Evolutionary conservation across 2,797 vertebrate genomes (phyloP), one percentile per base, ranked within the genome.

Genomic region (Helicolenus hilgendorfi): DNA sequence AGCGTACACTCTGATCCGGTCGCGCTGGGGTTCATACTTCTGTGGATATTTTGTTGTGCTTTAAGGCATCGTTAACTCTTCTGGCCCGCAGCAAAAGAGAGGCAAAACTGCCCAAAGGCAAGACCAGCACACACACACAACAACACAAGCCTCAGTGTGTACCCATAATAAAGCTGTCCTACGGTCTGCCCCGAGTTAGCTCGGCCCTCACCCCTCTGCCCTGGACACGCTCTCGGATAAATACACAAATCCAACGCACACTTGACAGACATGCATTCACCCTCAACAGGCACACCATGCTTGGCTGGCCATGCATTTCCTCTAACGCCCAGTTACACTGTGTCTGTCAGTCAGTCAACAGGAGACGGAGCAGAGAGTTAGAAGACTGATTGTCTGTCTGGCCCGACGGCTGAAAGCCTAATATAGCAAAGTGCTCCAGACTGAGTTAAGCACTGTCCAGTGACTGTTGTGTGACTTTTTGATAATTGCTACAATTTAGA

Each of bases 51-150:
- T 89, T 79, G 70, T 83, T 80, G 81, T 69, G 84, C 77, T 77
- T 87, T 78, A 91, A 90, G 72, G 73, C 75, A 45, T 86, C 24
- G 58, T 85, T 88, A 90, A 77, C 93, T 86, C 71, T 29, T 60
- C 60, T 79, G 53, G 83, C 85, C 86, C 70, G 78, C 67, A 91
- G 92, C 75, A 87, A 53, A 79, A 84, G 29, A 62, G 35, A 72
- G 77, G 36, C 77, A 1, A 56, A 84, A 70, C 45, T 10, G 53
- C 79, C 85, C 33, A 24, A 77, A 67, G 70, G 84, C 76, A 13
- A 86, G 72, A 80, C 67, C 29, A 27, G 29, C 4, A 3, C 63
- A 53, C 33, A 14, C 33, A 20, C 67, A 68, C 65, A 41, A 14
- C 41, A 31, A 31, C 72, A 64, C 64, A 10, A 27, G 53, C 65